Evolutionary conservation across 1,140 invertebrate genomes (phyloP).

Genomic region (Olivierus martensii): DNA sequence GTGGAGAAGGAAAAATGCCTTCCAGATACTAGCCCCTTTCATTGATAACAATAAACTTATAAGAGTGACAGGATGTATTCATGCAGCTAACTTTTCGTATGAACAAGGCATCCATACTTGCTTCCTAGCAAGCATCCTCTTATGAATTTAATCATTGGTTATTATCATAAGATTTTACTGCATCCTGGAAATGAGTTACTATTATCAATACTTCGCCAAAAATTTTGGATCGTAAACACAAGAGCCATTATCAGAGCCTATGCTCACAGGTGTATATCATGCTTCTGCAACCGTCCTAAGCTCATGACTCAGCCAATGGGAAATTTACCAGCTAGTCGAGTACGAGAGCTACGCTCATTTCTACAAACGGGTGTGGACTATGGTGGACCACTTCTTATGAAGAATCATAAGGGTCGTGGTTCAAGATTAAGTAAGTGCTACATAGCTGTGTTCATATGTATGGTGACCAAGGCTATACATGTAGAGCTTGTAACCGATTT

Average conservation of each 20-base stretch:
- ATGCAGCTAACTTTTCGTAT: too few relatives aligned
- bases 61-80: too few relatives aligned
- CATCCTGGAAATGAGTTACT: conserved; percentile 27
- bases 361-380: conserved; percentile 1
- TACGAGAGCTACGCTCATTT: background rate
- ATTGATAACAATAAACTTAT: too few relatives aligned
- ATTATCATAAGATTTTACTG: conserved; percentile 23
- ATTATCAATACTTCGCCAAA: conserved; percentile 12
- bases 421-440: conserved; percentile 3
- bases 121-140: conserved; percentile 14
- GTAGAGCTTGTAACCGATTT: conserved; percentile 16
- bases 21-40: too few relatives aligned
- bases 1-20: too few relatives aligned
- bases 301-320: background rate
- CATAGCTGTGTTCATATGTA: conserved; percentile 16
- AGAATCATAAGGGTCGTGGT: background rate
- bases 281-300: background rate
- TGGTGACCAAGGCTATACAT: conserved; percentile 17
- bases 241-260: background rate
- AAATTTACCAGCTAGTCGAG: background rate
- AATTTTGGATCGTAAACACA: conserved; percentile 1
- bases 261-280: background rate
- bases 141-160: conserved; percentile 24
- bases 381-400: background rate
- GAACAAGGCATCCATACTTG: conserved; percentile 1